A percentile compares a stretch with the other conserved stretches of the same genome.
Evolutionary conservation across 2,888 invertebrate species (phyloP).

Genomic region (Drosophila suboccidentalis): DNA sequence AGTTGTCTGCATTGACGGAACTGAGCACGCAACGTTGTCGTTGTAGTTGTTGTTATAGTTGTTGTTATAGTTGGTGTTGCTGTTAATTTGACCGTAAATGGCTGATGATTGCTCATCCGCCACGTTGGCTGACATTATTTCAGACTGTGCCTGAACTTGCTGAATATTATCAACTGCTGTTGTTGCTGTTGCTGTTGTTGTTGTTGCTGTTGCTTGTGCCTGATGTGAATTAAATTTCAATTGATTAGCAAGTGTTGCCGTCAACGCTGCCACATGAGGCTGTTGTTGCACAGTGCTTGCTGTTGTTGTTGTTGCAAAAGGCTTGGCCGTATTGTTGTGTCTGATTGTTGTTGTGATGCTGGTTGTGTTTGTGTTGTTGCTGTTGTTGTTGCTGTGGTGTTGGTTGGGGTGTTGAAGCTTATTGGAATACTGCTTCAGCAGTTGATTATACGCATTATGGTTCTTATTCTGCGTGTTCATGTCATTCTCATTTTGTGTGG

Average conservation of each 20-base stretch:
- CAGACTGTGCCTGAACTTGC: conserved; percentile 32
- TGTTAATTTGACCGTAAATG: conserved; percentile 69
- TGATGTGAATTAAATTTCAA: conserved; percentile 84
- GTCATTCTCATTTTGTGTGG: conserved; percentile 82
- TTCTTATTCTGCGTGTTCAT: conserved; percentile 84
- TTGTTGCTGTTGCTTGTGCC: conserved; percentile 56
- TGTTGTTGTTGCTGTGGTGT: conserved; percentile 31
- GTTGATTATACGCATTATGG: conserved; percentile 83
- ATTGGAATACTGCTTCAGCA: conserved; percentile 84
- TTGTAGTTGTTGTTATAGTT: conserved; percentile 27
- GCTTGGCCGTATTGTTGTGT: conserved; percentile 53
- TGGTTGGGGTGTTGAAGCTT: conserved; percentile 69
- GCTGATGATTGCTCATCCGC: conserved; percentile 73
- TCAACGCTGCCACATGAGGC: conserved; percentile 78
- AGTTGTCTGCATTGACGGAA: conserved; percentile 47
- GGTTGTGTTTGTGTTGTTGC: conserved; percentile 46
- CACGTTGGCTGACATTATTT: conserved; percentile 64
- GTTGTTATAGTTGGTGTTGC: conserved; percentile 46
- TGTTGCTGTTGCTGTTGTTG: conserved; percentile 39
- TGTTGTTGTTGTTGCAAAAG: conserved; percentile 38
- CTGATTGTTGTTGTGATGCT: conserved; percentile 41
- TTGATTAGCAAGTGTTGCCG: conserved; percentile 83
- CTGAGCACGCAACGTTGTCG: conserved; percentile 40
- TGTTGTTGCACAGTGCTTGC: conserved; percentile 52
- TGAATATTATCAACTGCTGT: conserved; percentile 32